These are phyloP conservation scores for Scaptodrosophila lebanonensis DNA, from an alignment of 1,140 invertebrate species.

Conservation along the genomic window DNA sequence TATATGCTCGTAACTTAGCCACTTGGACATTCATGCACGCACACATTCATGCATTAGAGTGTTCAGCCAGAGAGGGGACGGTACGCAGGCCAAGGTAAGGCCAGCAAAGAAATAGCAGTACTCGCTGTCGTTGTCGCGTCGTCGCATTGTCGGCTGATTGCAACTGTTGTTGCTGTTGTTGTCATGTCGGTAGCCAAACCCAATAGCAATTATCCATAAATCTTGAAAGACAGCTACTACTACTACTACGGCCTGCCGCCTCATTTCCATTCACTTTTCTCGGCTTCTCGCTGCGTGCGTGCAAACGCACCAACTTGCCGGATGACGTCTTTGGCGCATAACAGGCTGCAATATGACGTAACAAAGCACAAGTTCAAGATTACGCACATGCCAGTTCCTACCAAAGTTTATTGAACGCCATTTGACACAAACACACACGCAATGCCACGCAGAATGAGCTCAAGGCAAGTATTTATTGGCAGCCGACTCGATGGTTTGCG, in stretches of 20 bases:
- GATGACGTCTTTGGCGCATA: neutral
- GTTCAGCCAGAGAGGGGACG: too few relatives aligned
- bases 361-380: neutral
- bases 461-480: too few relatives aligned
- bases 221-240: neutral
- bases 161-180: too few relatives aligned
- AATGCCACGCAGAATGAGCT: neutral
- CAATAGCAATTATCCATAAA: conserved; percentile 1
- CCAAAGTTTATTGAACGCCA: neutral
- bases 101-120: neutral
- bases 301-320: neutral
- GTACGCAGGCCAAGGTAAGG: too few relatives aligned
- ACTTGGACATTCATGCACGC: too few relatives aligned
- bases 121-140: neutral
- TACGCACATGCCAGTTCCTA: neutral
- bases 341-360: neutral
- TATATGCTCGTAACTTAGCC: too few relatives aligned
- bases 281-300: neutral
- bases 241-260: neutral
- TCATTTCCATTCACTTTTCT: neutral
- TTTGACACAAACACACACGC: neutral
- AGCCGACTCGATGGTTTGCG: neutral
- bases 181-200: neutral
- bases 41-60: too few relatives aligned
- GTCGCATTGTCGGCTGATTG: too few relatives aligned